Base-by-base conservation (phyloP, 92 coral and sea anemone genomes). In the Porites rus region DNA sequence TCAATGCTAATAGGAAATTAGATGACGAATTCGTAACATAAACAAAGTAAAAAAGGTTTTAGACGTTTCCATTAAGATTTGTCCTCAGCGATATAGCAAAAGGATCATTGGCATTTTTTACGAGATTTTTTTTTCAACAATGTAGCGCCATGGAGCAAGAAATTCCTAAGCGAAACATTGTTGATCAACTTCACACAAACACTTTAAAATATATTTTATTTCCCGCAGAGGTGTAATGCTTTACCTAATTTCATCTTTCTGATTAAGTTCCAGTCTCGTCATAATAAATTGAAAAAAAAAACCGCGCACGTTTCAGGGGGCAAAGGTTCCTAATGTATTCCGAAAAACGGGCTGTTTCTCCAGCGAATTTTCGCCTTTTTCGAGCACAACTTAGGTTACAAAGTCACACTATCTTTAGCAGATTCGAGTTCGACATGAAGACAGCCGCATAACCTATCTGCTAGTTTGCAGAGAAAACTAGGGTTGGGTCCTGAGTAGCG, bases 401-500 rank as follows among this genome's bases (percentile, higher is more conserved):
- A 66, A 80, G 53, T 38, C 54, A 81, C 43, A 19, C 17, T 54
- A 28, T 52, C 54, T 21, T 83, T 61, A 64, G 74, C 65, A 46
- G 61, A 52, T 51, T 65, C 74, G 80, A 65, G 20, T 64, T 51
- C 24, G 43, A 51, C 72, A 16, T 61, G 72, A 25, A 72, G 70
- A 20, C 72, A 25, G 79, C 68, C 79, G 20, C 51, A 72, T 69
- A 72, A 79, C 31, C 59, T 61, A 62, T 83, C 52, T 25, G 58
- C 51, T 74, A 83, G 87, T 74, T 64, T 73, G 46, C 46, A 4
- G 79, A 73, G 64, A 65, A 62, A 62, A 83, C 74, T 73, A 86
- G 70, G 61, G 21, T 25, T 71, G 38, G 67, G 83, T 83, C 87
- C 90, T 90, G 93, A 86, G 93, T 90, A 90, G 65, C 20, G 25